Conservation (phyloP, 2,113 vertebrate species). For the Colius striatus region DNA sequence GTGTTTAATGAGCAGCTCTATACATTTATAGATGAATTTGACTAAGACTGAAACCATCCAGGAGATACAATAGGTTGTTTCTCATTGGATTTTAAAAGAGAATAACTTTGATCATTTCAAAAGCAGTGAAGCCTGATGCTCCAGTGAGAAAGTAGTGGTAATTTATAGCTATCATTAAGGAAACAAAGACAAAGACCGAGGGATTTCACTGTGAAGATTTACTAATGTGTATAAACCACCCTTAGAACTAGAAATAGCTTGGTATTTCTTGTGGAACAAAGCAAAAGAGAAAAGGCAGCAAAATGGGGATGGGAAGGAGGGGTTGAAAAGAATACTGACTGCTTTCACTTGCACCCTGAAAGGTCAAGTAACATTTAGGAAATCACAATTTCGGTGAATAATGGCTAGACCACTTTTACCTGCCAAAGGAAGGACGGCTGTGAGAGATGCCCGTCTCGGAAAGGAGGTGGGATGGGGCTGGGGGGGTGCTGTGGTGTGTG, state of each 20-base stretch:
- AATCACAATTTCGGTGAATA: neutral
- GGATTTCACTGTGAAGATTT: slow-evolving; percentile 76
- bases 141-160: slow-evolving; percentile 69
- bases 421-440: neutral
- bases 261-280: slow-evolving; percentile 62
- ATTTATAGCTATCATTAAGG: slow-evolving; percentile 81
- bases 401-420: neutral
- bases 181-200: slow-evolving; percentile 45
- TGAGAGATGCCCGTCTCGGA: neutral
- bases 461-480: neutral
- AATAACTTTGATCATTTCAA: slow-evolving; percentile 82
- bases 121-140: slow-evolving; percentile 79
- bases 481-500: neutral
- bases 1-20: slow-evolving; percentile 65
- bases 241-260: slow-evolving; percentile 59
- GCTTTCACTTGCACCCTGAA: neutral
- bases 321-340: neutral
- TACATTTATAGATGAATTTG: slow-evolving; percentile 66
- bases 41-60: slow-evolving; percentile 35
- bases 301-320: neutral
- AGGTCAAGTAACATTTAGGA: neutral
- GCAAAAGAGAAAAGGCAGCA: slow-evolving; percentile 51
- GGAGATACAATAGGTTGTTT: slow-evolving; percentile 71
- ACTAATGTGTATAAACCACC: slow-evolving; percentile 75
- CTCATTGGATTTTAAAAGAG: slow-evolving; percentile 72